Evolutionary conservation across 2,113 vertebrate genomes (phyloP), one percentile per base, ranked within the genome.

Genomic region (Seriola aureovittata): DNA sequence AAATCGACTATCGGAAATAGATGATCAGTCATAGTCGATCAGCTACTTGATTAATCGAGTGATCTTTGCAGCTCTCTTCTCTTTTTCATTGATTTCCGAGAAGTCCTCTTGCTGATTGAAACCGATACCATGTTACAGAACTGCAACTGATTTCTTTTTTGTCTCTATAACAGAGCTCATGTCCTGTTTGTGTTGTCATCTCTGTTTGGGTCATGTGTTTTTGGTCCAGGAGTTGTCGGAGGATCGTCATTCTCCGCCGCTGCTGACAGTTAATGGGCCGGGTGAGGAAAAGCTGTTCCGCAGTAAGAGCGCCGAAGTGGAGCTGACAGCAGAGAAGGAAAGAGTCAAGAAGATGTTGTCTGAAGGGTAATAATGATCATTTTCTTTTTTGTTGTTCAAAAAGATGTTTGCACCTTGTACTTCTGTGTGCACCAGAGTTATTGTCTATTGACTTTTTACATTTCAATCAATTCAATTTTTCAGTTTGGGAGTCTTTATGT

Each of bases 331-430:
- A 0, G 97, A 99, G 87, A 96, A 97, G 58, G 97, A 99, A 89
- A 86, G 96, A 58, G 96, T 99, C 57, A 98, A 97, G 93, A 99
- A 99, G 95, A 98, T 99, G 96, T 91, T 97, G 44, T 99, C 98
- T 0, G 97, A 99, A 93, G 97, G 97, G 98, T 96, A 92, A 95
- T 25, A 25, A 5, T 19, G 2, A 23, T 57, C 52, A 23, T 55
- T 40, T 66, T 63, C 29, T 68, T 48, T 60, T 71, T 17, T 64
- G 32, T 16, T 3, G 10, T 65, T n/a, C 13, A 50, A 8, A 11
- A 44, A 19, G 1, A 50, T 3, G 12, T 75, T 19, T 54, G 21
- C 16, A 67, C 8, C 12, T 48, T 16, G 7, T 38, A 10, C 12
- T 3, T 36, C 8, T 13, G 40, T 38, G 8, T 63, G 12, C 2